Conservation (phyloP, 2,888 invertebrate genomes). For the Lasioglossum vierecki region DNA sequence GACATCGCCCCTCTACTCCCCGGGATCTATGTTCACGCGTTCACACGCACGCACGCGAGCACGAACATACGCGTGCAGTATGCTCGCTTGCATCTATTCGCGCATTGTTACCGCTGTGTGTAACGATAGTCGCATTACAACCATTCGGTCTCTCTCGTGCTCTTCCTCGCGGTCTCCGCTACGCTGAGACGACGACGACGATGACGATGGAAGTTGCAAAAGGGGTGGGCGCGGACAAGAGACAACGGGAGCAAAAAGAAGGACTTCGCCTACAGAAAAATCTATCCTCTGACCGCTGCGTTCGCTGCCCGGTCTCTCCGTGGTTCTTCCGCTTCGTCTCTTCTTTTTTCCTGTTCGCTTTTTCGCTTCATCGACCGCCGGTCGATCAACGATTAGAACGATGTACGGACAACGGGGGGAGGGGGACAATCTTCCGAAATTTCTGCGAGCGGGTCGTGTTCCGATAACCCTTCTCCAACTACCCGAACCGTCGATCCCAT, state of each 20-base stretch:
- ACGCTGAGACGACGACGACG: conserved; percentile 10
- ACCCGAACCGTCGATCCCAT: not conserved
- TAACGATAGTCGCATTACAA: conserved; percentile 46
- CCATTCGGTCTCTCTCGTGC: conserved; percentile 7
- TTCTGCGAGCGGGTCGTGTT: not conserved
- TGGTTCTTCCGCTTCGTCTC: not conserved
- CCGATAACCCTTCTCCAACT: not conserved
- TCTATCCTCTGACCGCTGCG: conserved; percentile 42
- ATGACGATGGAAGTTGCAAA: not conserved
- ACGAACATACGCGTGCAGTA: not conserved
- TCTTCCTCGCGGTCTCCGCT: conserved; percentile 19
- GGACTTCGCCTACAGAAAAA: conserved; percentile 53
- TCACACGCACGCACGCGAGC: not conserved
- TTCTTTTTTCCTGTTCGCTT: not conserved
- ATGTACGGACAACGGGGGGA: not conserved
- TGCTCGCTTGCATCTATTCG: not conserved
- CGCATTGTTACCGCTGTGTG: not conserved
- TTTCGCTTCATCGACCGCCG: not conserved
- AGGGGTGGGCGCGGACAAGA: conserved; percentile 11
- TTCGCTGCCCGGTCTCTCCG: conserved; percentile 6
- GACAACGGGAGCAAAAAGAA: conserved; percentile 43
- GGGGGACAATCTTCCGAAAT: not conserved
- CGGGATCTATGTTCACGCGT: not conserved
- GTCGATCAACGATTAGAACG: conserved; percentile 12
- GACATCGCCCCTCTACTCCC: not conserved